Percentiles rank a stretch among this genome's conserved stretches.
These are phyloP conservation scores for Helicolenus hilgendorfi DNA, from an alignment of 2,797 vertebrate species.

Conservation along the genomic window DNA sequence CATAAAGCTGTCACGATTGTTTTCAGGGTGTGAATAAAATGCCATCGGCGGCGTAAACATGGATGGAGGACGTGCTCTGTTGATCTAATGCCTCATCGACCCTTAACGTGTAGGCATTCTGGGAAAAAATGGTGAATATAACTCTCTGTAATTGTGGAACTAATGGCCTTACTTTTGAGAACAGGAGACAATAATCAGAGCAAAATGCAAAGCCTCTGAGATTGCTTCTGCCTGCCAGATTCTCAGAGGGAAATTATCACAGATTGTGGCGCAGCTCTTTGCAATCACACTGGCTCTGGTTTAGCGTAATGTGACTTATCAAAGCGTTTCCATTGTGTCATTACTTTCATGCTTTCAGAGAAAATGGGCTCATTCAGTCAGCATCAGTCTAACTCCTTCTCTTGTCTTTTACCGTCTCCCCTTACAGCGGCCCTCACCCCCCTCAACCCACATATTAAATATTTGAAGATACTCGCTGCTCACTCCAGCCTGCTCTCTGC, in stretches of 20 bases:
- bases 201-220: constrained; percentile 68
- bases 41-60: constrained; percentile 60
- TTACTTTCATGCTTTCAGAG: constrained; percentile 75
- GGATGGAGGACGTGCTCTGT: constrained; percentile 40
- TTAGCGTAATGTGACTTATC: constrained; percentile 77
- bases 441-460: constrained; percentile 53
- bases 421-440: constrained; percentile 24
- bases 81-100: constrained; percentile 74
- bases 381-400: constrained; percentile 54
- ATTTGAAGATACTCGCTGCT: constrained; percentile 55
- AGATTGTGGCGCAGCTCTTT: constrained; percentile 70
- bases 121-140: constrained; percentile 49
- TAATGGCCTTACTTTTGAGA: constrained; percentile 80
- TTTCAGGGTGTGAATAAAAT: constrained; percentile 63
- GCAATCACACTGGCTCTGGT: constrained; percentile 59
- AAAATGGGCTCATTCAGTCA: constrained; percentile 77
- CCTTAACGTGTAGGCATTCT: constrained; percentile 66
- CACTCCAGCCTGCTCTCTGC: constrained; percentile 31
- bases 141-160: constrained; percentile 74
- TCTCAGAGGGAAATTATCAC: constrained; percentile 76
- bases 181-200: constrained; percentile 73
- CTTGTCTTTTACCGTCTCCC: constrained; percentile 42
- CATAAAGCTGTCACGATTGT: constrained; percentile 62
- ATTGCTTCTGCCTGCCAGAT: constrained; percentile 66
- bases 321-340: constrained; percentile 80